Conservation (phyloP, 37 sponge, comb jelly and placozoan genomes). For the Spongilla lacustris region DNA sequence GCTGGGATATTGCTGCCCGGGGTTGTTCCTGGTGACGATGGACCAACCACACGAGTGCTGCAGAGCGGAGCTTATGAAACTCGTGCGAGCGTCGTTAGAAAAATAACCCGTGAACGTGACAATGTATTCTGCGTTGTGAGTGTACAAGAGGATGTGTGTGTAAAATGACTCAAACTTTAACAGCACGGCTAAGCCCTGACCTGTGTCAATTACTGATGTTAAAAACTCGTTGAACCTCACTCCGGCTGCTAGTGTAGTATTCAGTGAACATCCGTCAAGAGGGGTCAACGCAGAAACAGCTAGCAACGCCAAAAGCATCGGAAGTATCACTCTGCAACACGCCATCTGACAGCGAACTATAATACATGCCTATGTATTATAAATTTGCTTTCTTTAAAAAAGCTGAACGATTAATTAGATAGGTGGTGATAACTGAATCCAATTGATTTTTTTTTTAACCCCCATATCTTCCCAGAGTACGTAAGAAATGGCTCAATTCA, state of each 20-base stretch:
- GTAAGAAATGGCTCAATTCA: constrained; percentile 59
- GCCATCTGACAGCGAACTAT: not conserved
- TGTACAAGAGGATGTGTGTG: not conserved
- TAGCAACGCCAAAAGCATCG: constrained; percentile 25
- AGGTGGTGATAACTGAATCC: not conserved
- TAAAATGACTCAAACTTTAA: not conserved
- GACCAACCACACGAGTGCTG: constrained; percentile 46
- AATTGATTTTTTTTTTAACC: too few relatives aligned
- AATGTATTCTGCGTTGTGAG: constrained; percentile 76
- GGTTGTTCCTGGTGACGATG: constrained; percentile 66
- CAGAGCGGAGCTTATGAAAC: constrained; percentile 75
- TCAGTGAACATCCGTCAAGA: constrained; percentile 29
- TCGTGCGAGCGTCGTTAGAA: constrained; percentile 49
- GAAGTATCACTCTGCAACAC: not conserved
- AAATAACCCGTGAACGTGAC: constrained; percentile 87
- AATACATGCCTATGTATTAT: not conserved
- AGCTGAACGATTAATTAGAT: not conserved
- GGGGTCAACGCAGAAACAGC: constrained; percentile 21
- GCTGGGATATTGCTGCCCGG: constrained; percentile 71
- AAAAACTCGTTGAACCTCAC: constrained; percentile 6
- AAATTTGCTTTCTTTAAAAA: too few relatives aligned
- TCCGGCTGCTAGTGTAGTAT: constrained; percentile 41
- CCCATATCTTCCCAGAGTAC: not conserved
- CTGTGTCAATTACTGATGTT: constrained; percentile 55
- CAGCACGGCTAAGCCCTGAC: constrained; percentile 8